Evolutionary conservation across 2,797 vertebrate genomes (phyloP), one percentile per base, ranked within the genome.

Genomic region (Acrocephalus scirpaceus): DNA sequence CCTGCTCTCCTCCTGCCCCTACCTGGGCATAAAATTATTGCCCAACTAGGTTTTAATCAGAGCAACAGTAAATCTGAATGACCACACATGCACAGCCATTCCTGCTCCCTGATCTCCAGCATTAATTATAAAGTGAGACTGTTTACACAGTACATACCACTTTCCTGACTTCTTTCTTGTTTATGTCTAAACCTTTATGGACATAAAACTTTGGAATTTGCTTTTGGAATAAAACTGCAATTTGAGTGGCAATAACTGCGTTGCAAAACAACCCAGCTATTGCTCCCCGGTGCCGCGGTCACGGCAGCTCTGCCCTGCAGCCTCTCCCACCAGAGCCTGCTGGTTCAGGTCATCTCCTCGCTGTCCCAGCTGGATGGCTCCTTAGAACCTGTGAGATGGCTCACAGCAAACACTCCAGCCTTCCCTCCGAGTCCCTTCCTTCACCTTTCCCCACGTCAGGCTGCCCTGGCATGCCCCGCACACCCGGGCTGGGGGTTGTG

Each of bases 21-120:
- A 98, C 98, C 98, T 98, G 97, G 93, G 94, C 97, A 97, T 97
- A 96, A 88, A 96, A 97, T 97, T 96, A 96, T 93, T 58, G 74
- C 96, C 96, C 95, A 96, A 90, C 89, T 91, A 69, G 85, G 72
- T 71, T 95, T 97, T 97, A 97, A 98, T 96, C 93, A 97, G 97
- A 95, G 95, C 94, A 93, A 95, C 97, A 95, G 96, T 97, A 97
- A 98, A 97, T 97, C 95, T 96, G 95, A 94, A 93, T 92, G 96
- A 92, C 96, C 96, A 95, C 82, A 93, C 64, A 95, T 45, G 73
- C 93, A 93, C 78, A 95, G 76, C 65, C 57, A 15, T 70, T 92
- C 82, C 86, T 30, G 90, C 73, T 93, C 88, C 85, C 91, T 88
- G 53, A 91, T 95, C 92, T 72, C 91, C 88, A 56, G 81, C 71